Base-by-base conservation (phyloP, 2,888 invertebrate genomes). In the Caenorhabditis zanzibari region DNA sequence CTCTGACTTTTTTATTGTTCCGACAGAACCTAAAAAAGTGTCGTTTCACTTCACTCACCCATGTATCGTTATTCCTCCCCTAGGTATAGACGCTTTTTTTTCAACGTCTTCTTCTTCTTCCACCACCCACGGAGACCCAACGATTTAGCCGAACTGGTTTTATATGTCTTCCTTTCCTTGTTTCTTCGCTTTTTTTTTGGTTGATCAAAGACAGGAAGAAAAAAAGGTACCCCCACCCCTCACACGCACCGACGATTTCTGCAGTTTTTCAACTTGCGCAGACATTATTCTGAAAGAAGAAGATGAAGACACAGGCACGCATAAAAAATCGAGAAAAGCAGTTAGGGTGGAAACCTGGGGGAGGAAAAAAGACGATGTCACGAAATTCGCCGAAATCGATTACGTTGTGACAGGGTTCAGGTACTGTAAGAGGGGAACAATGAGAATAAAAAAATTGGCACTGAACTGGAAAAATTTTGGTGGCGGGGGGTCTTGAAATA, bases 121-220 rank as follows among this genome's bases (percentile, higher is more conserved):
- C 64, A 73, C 73, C 73, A 59, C 80, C 73, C 73, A 80, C 66
- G 58, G 79, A 66, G 79, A 64, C 41, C 61, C 69, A 54, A 47
- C 74, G 81, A 81, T 81, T 81, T 81, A 74, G 38, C 74, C 81
- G 64, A 81, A 81, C 81, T 81, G 81, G 81, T 81, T 81, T 81
- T 81, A 71, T 75, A 63, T 80, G 77, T 77, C 71, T 77, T 79
- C 63, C 58, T 80, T 41, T 64, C 47, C 47, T 64, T 64, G 28
- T 71, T 64, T 47, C 58, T 49, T 16, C 61, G 44, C 14, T n/a
- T 47, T 63, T 75, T 75, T 82, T 82, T 76, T 82, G 59, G 71
- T 69, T 64, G 64, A 75, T 75, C 63, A 82, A 76, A 81, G 81
- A 75, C 75, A 81, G 63, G 44, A 75, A 81, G 47, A 19, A 47